Base-by-base conservation (phyloP, 2,797 vertebrate species). In the Leucoraja ocellata region DNA sequence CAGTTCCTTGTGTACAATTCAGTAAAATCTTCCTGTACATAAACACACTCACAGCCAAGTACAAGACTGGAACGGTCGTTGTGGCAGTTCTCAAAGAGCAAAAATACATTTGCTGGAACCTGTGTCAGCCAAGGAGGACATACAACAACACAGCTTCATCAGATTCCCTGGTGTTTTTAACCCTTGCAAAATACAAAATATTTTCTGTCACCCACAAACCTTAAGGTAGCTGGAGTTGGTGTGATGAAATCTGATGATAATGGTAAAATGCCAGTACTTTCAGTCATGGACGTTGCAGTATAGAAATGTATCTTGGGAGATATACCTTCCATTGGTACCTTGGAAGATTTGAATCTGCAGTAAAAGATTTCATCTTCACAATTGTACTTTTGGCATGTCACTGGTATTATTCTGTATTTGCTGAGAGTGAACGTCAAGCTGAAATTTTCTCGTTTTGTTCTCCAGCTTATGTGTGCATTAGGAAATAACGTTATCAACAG, bases 401-500 rank as follows among this genome's bases (percentile, higher is more conserved):
- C 28, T 18, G 13, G 8, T 77, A 11, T 65, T 65, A 54, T 65
- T 58, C 16, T 93, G 54, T 65, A 65, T 36, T 25, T 94, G 16
- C 23, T 23, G 9, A 9, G 25, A 63, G 16, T 74, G 8, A 76
- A 65, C 7, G 32, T 93, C 61, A 23, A 58, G 58, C n/a, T 88
- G 61, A 68, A 36, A 36, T 93, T 1, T n/a, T 61, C 54, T 68
- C 76, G n/a, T 63, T 80, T 25, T 93, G 93, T 93, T 81, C 84
- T 68, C 91, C 95, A 99, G 99, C 95, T 99, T 94, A 99, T 99
- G 99, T 99, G 98, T 96, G 99, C 99, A 95, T 96, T 99, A 95
- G 99, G 99, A 92, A 99, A 99, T 93, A 95, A 96, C 94, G 97
- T 97, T 94, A 98, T 99, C 94, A 99, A 99, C 95, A 96, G 97